A percentile compares a stretch with the other conserved stretches of the same genome.
Conservation (phyloP, 1,140 invertebrate species). For the Calosoma granatense region DNA sequence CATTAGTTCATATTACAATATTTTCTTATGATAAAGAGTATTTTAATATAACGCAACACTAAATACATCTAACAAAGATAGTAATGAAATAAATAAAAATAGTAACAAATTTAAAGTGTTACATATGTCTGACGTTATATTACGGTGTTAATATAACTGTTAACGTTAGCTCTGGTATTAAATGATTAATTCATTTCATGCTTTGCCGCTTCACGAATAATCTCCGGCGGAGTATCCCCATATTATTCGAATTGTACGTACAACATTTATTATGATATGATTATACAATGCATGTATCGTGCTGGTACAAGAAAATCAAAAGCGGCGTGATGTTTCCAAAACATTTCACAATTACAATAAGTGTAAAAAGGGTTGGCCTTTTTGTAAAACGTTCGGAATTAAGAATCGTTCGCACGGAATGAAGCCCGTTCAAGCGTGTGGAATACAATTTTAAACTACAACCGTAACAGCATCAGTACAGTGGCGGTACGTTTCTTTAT, state of each 20-base stretch:
- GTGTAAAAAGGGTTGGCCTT: slow-evolving; percentile 7
- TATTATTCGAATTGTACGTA: not conserved
- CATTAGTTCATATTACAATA: no score
- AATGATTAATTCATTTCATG: no score
- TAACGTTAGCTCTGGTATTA: no score
- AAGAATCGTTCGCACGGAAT: slow-evolving; percentile 3
- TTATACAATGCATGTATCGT: not conserved
- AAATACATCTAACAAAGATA: no score
- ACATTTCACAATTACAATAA: slow-evolving; percentile 9
- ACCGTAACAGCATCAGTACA: slow-evolving; percentile 6
- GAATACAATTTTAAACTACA: slow-evolving; percentile 6
- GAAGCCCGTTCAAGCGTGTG: not conserved
- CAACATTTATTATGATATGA: not conserved
- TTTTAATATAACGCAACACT: no score
- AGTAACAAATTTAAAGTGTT: no score
- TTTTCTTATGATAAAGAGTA: no score
- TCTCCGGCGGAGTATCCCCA: not conserved
- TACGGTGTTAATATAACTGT: no score
- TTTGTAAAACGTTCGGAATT: slow-evolving; percentile 1
- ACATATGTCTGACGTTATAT: no score
- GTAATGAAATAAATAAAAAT: no score
- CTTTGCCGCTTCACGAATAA: not conserved
- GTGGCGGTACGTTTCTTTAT: no score
- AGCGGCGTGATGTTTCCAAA: slow-evolving; percentile 4
- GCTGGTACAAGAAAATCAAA: not conserved